Conservation (phyloP, 2,797 vertebrate genomes). For the Chiropotes sagulatus region DNA sequence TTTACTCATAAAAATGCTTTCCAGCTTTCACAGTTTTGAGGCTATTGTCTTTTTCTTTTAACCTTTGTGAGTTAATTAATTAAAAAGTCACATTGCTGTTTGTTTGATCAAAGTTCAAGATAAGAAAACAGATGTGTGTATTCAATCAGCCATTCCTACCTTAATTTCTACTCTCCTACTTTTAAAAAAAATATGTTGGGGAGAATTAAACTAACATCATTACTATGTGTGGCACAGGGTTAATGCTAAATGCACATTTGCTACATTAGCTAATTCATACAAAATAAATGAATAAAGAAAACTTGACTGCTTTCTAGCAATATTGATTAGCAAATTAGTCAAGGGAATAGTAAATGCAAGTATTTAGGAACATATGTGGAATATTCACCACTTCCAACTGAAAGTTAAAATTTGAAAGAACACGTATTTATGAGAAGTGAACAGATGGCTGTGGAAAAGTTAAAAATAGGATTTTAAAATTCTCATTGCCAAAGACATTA, state of each 20-base stretch:
- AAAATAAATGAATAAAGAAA: constrained; percentile 28
- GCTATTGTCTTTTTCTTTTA: not conserved
- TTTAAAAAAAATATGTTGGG: not conserved
- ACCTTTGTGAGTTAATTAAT: not conserved
- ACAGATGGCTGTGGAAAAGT: constrained; percentile 60
- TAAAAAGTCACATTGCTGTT: not conserved
- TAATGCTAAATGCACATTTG: not conserved
- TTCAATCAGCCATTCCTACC: not conserved
- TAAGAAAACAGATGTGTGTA: not conserved
- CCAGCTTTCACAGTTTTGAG: not conserved
- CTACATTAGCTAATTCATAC: constrained; percentile 19
- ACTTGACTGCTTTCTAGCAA: constrained; percentile 21
- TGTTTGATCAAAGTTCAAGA: not conserved
- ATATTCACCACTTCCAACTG: constrained; percentile 29
- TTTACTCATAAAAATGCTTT: not conserved
- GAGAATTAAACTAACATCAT: not conserved
- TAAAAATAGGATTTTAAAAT: constrained; percentile 60
- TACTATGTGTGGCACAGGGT: not conserved
- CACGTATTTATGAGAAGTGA: constrained; percentile 35
- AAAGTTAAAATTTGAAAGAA: constrained; percentile 56
- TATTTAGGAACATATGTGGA: constrained; percentile 46
- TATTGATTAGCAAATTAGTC: constrained; percentile 50
- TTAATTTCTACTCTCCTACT: not conserved
- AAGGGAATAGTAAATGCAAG: constrained; percentile 46
- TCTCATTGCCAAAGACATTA: constrained; percentile 38